Base-by-base conservation (phyloP, 2,113 vertebrate species). In the Daphoenositta chrysoptera region DNA sequence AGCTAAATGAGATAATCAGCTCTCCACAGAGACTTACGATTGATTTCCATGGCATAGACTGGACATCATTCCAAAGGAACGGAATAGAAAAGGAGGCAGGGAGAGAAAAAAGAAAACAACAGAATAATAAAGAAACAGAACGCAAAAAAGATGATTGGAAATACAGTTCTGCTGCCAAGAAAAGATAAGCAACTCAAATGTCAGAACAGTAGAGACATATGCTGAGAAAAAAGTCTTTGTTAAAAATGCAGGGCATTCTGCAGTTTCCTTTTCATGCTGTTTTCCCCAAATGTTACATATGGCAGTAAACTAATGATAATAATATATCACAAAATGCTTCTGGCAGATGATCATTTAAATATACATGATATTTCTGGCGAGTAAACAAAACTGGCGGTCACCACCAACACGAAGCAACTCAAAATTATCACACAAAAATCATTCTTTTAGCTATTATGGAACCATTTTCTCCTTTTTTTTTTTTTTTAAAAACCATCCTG, bases 41-140 rank as follows among this genome's bases (percentile, higher is more conserved):
- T 99, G 82, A 99, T 99, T 98, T 99, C 99, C 99, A 99, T 99
- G 89, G 99, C 99, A 95, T 99, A 99, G 97, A 99, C 99, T 99
- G 95, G 58, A 76, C 39, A 91, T 61, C 89, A 75, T 92, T 89
- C 63, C 79, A 94, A 96, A 87, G 96, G 76, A 97, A 96, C n/a
- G 1, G 58, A 88, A 89, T 1, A 83, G 79, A 50, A 60, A 75
- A 81, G 68, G 51, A 86, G 20, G 77, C 71, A 89, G 60, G 81
- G 58, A 72, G n/a, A 97, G 78, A 96, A 83, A 83, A 64, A 65
- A 98, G 71, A 98, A 96, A 97, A 97, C 22, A 56, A 94, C 40
- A 97, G 82, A 64, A 91, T 91, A 92, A 63, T 78, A 96, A 23
- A 83, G 83, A 61, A 70, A 76, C 65, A 60, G 68, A 35, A 68